Base-by-base conservation (phyloP, 2,888 invertebrate species). In the Hanleya hanleyi region DNA sequence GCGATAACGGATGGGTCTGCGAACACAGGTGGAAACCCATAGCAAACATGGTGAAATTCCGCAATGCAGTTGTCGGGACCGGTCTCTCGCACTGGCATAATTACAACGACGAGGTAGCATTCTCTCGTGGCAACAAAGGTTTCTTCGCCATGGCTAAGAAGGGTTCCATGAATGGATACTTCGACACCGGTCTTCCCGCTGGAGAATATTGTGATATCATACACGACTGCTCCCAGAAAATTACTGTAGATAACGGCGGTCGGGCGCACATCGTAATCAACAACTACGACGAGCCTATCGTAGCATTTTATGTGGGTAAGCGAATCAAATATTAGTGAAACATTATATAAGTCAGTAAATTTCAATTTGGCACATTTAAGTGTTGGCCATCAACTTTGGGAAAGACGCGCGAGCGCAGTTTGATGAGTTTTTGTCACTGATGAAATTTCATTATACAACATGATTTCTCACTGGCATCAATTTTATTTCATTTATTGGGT, bases 121-220 rank as follows among this genome's bases (percentile, higher is more conserved):
- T 89, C 73, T 81, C 84, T 5, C 75, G 90, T 36, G 89, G 89
- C 4, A 81, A 84, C 64, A 85, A 82, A 70, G 88, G 84, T 1
- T 90, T 89, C 78, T 86, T 90, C 64, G 87, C 86, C 22, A 86
- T 89, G 83, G 83, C 87, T 51, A 84, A 83, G 29, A 78, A 81
- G 41, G 84, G 81, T 26, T 75, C 78, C 65, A 82, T 89, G 80
- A 81, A 86, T 71, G 73, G 70, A 33, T 82, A 78, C 9, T 73
- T 89, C n/a, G 77, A 86, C 69, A 88, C 89, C 5, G 88, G 89
- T 26, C 72, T 90, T 33, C 88, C 90, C 0, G 81, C 82, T 6
- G 90, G 90, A 9, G 78, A 85, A 68, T 90, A 90, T 73, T 89
- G 90, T 78, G 87, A 90, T 76, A 77, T 90, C 26, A 87, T 90